Conservation (phyloP, 2,797 vertebrate species). For the Holocentrus rufus region DNA sequence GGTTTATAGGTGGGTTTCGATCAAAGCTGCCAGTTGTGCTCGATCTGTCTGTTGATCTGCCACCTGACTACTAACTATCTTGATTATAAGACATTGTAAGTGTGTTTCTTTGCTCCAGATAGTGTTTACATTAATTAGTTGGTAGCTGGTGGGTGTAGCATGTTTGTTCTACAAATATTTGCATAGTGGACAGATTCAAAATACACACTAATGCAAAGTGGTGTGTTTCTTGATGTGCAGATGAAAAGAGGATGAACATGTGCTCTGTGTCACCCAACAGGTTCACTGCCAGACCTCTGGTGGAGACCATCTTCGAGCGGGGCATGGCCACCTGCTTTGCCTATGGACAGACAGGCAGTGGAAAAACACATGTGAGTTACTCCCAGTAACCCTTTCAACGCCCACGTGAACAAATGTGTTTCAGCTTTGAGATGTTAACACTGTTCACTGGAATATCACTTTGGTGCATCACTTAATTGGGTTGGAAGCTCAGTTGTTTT, state of each 20-base stretch:
- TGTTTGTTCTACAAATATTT: not conserved
- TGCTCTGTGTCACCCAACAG: conserved; percentile 72
- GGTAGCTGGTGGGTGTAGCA: no score
- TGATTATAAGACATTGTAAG: no score
- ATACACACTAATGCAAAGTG: not conserved
- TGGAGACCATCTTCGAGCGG: conserved; percentile 97
- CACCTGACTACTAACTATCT: not conserved
- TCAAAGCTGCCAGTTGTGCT: not conserved
- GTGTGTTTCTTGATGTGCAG: not conserved
- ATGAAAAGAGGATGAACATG: not conserved
- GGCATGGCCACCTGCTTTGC: conserved; percentile 99
- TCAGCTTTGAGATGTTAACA: no score
- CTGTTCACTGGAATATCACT: not conserved
- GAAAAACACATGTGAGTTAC: conserved; percentile 94
- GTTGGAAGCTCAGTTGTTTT: not conserved
- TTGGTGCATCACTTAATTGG: not conserved
- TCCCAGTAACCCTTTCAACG: not conserved
- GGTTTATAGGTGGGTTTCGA: conserved; percentile 92
- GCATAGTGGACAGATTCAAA: not conserved
- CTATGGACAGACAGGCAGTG: conserved; percentile 97
- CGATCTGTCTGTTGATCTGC: not conserved
- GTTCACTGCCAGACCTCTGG: conserved; percentile 95
- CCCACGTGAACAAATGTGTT: not conserved
- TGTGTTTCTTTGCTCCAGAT: no score
- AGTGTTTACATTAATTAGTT: no score